Evolutionary conservation across 2,797 vertebrate genomes (phyloP).

Genomic region (Amphiprion clarkii): DNA sequence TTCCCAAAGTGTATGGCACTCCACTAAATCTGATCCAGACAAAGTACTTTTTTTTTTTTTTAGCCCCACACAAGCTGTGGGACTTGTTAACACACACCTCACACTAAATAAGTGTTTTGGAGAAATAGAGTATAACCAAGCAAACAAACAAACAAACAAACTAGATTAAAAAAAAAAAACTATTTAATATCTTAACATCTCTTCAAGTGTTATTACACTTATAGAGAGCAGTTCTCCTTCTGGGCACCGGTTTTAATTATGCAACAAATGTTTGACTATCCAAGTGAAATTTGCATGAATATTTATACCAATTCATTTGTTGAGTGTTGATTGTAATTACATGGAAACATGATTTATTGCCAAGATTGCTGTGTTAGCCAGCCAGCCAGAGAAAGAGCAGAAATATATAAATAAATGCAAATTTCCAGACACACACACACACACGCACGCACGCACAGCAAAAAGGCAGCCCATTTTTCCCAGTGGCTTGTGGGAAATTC

Average conservation of each 20-base stretch:
- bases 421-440: slow-evolving; percentile 41
- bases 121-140: slow-evolving; percentile 42
- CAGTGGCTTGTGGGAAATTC: slow-evolving; percentile 68
- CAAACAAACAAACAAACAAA: slow-evolving; percentile 53
- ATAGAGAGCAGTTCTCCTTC: slow-evolving; percentile 68
- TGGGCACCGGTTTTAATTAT: slow-evolving; percentile 82
- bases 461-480: slow-evolving; percentile 34
- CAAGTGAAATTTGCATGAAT: slow-evolving; percentile 86
- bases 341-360: slow-evolving; percentile 87
- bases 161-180: slow-evolving; percentile 24
- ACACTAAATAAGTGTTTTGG: slow-evolving; percentile 54
- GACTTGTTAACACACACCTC: slow-evolving; percentile 64
- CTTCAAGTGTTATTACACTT: slow-evolving; percentile 78
- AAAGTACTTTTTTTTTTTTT: slow-evolving; percentile 49
- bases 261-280: slow-evolving; percentile 86
- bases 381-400: slow-evolving; percentile 74
- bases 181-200: slow-evolving; percentile 73
- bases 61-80: slow-evolving; percentile 56
- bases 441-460: neutral
- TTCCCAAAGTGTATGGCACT: slow-evolving; percentile 58
- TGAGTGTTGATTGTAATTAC: slow-evolving; percentile 88
- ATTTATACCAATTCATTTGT: slow-evolving; percentile 87
- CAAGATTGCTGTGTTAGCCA: slow-evolving; percentile 80
- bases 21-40: slow-evolving; percentile 65
- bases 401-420: slow-evolving; percentile 79